phyloP scores from a whole-genome alignment of 92 coral and sea anemone species.

The Epizoanthus fatuus region DNA sequence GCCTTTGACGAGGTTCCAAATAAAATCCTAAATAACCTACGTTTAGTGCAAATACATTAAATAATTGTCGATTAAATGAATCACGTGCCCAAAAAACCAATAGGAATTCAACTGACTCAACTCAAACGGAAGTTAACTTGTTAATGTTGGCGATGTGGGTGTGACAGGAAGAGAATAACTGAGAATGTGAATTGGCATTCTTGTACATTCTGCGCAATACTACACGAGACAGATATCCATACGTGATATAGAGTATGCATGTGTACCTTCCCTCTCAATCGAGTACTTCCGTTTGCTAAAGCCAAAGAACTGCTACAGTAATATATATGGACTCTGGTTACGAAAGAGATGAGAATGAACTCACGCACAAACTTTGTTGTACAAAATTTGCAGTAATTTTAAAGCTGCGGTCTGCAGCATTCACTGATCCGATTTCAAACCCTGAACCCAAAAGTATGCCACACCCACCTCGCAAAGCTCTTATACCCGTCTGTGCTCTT shows the following conservation, averaged over 20 bases:
- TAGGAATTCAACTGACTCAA: too few species aligned
- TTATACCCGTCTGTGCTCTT: constrained; percentile 84
- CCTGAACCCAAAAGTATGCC: constrained; percentile 71
- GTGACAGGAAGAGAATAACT: not conserved
- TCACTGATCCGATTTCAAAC: constrained; percentile 33
- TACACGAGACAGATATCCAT: not conserved
- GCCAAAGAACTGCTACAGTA: not conserved
- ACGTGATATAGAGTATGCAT: not conserved
- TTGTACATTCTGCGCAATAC: not conserved
- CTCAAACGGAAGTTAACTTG: not conserved
- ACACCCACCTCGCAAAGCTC: constrained; percentile 85
- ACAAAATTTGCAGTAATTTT: constrained; percentile 11
- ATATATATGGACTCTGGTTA: constrained; percentile 11
- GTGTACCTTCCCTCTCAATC: not conserved
- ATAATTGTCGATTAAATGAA: not conserved
- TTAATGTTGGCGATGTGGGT: not conserved
- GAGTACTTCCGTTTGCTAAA: not conserved
- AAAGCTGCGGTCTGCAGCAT: not conserved
- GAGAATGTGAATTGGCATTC: not conserved
- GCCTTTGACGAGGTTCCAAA: constrained; percentile 3
- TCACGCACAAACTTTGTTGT: constrained; percentile 30
- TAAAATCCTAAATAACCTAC: constrained; percentile 1
- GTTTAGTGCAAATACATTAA: constrained; percentile 16
- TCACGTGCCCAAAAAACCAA: not conserved
- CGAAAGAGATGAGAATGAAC: not conserved